Base-by-base conservation (phyloP, 2,888 invertebrate genomes). In the Torymus tubicola region DNA sequence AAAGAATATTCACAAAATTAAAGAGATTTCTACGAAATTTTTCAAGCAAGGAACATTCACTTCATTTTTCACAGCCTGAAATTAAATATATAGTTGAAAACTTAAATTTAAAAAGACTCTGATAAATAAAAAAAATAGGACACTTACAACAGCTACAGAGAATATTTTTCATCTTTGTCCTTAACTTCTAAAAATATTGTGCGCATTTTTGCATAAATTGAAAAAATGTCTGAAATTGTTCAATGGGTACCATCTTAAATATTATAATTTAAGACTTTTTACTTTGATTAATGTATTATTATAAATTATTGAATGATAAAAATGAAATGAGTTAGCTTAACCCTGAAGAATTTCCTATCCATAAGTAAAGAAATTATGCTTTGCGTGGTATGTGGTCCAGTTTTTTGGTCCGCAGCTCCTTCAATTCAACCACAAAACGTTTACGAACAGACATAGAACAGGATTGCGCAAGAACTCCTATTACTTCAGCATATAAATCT, bases 1-100 rank as follows among this genome's bases (percentile, higher is more conserved):
- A n/a, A n/a, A n/a, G n/a, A n/a, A n/a, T n/a, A n/a, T n/a, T n/a
- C n/a, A n/a, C n/a, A n/a, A n/a, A n/a, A n/a, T n/a, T n/a, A n/a
- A n/a, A n/a, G n/a, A n/a, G n/a, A 97, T 96, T 90, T 99, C 99
- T 0, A 99, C 99, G 91, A 99, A 99, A 89, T 98, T 98, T 92
- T 99, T 99, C 83, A 99, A 92, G 87, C 99, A 99, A 0, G 99
- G 99, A 18, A 99, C 99, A 91, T 99, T 99, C 4, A 99, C 99
- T 92, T 99, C 99, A 89, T 99, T 99, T 92, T 99, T 99, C 3
- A 99, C 99, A 83, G 98, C 97, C 98, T 99, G 70, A 71, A 64
- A 21, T 52, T 77, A 64, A 53, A 55, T 31, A 60, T 58, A 73
- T 75, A 78, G 2, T 21, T 14, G 21, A 58, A 1, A 0, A 55